Evolutionary conservation across 92 coral and sea anemone genomes (phyloP), one percentile per base, ranked within the genome.

Genomic region (Bergia puertoricense): DNA sequence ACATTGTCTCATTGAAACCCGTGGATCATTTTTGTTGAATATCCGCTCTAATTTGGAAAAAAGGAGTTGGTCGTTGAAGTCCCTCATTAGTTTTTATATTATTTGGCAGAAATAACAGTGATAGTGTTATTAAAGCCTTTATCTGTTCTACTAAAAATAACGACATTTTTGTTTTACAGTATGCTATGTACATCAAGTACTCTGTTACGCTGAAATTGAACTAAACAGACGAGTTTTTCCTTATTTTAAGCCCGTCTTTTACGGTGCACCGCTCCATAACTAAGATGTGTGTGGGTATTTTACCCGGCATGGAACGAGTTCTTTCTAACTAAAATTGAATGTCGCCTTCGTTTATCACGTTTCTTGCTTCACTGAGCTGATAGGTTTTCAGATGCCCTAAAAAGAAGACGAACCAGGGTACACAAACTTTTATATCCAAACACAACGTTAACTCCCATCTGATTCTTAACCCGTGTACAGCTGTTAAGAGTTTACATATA

Each of bases 71-170:
- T 57, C n/a, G n/a, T 18, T 62, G 6, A 22, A 20, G 30, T 20
- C n/a, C 69, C 30, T 62, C 30, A 23, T 16, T 62, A 62, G 59
- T 62, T 16, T 1, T 22, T 18, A 16, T 62, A 62, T 62, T 62
- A 62, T 62, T 23, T 2, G 69, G 69, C 59, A 54, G 59, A 54
- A 74, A 13, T 76, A 41, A 45, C 79, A 76, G 42, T 42, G 42
- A 16, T 42, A 76, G 15, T 42, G 51, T 42, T 76, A 42, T 6
- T 18, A 42, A 41, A 75, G 36, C 79, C 79, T n/a, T 74, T 76
- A 79, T 79, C 82, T n/a, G 40, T 79, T n/a, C 39, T 51, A 50
- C 81, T 16, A 78, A 45, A 45, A 78, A 78, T 74, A 74, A 48
- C 13, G 11, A 79, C 82, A 23, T 79, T 54, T 79, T 67, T 79